Evolutionary conservation across 1,140 invertebrate genomes (phyloP).

Genomic region (Platorchestia sp.): DNA sequence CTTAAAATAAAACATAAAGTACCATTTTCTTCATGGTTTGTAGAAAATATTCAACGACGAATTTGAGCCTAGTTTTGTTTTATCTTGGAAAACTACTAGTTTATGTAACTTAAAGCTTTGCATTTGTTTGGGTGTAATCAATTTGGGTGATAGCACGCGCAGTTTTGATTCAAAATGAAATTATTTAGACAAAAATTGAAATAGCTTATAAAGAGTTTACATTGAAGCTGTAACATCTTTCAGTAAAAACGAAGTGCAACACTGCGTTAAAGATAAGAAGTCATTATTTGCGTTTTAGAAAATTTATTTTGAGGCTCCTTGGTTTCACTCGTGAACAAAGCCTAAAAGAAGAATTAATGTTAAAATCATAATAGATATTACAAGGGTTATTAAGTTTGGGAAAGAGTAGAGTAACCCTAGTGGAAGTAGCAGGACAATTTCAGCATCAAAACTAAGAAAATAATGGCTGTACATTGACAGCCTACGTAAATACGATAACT

Average conservation of each 20-base stretch:
- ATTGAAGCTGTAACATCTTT: neutral
- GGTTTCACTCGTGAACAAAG: neutral
- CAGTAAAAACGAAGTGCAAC: neutral
- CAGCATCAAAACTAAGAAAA: conserved; percentile 48
- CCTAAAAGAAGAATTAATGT: neutral
- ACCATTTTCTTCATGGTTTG: conserved; percentile 84
- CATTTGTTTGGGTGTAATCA: neutral
- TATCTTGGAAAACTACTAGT: conserved; percentile 63
- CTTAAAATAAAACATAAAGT: conserved; percentile 82
- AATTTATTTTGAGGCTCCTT: conserved; percentile 10
- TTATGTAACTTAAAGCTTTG: conserved; percentile 65
- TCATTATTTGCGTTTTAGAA: conserved; percentile 16
- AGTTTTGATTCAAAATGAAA: too few relatives aligned
- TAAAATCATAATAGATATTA: neutral
- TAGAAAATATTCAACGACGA: conserved; percentile 76
- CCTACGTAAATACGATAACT: too few relatives aligned
- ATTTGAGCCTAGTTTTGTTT: conserved; percentile 71
- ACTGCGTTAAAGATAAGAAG: neutral
- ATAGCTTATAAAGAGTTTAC: neutral
- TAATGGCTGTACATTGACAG: too few relatives aligned
- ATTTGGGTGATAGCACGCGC: too few relatives aligned
- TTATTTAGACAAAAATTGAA: conserved; percentile 48
- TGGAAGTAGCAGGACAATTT: neutral
- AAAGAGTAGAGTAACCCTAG: neutral
- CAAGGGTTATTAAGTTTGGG: neutral